Evolutionary conservation across 2,113 vertebrate species (phyloP).

Genomic region (Gambusia holbrooki): DNA sequence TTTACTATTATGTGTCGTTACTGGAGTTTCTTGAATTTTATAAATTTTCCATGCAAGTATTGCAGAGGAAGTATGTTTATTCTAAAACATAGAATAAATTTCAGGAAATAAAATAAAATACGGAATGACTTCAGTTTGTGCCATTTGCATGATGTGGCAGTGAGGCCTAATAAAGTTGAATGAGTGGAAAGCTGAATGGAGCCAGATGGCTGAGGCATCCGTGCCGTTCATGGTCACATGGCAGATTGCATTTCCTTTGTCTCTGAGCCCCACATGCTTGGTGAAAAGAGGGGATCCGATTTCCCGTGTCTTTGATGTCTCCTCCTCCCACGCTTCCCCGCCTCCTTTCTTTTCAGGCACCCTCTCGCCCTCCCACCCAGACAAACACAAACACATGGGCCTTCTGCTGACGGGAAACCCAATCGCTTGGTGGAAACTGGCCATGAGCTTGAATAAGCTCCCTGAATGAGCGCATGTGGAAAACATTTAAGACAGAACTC

Average conservation of each 20-base stretch:
- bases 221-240: constrained; percentile 63
- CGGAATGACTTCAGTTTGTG: no score
- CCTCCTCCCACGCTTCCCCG: constrained; percentile 63
- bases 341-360: constrained; percentile 26
- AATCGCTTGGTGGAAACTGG: constrained; percentile 43
- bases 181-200: constrained; percentile 77
- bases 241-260: constrained; percentile 71
- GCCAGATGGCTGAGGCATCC: constrained; percentile 57
- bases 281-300: constrained; percentile 65
- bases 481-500: constrained; percentile 18
- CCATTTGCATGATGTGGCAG: constrained; percentile 7
- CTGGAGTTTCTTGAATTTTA: background rate
- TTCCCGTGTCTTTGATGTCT: constrained; percentile 75
- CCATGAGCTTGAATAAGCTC: constrained; percentile 26
- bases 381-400: constrained; percentile 17
- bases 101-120: background rate
- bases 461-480: constrained; percentile 41
- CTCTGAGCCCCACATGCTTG: constrained; percentile 63
- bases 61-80: background rate
- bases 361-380: constrained; percentile 29
- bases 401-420: constrained; percentile 56
- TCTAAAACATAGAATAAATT: background rate
- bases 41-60: background rate
- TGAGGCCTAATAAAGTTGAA: constrained; percentile 61
- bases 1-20: background rate